These are phyloP conservation scores for Leptinotarsa rubiginosa DNA, from an alignment of 2,888 invertebrate species.

Conservation along the genomic window DNA sequence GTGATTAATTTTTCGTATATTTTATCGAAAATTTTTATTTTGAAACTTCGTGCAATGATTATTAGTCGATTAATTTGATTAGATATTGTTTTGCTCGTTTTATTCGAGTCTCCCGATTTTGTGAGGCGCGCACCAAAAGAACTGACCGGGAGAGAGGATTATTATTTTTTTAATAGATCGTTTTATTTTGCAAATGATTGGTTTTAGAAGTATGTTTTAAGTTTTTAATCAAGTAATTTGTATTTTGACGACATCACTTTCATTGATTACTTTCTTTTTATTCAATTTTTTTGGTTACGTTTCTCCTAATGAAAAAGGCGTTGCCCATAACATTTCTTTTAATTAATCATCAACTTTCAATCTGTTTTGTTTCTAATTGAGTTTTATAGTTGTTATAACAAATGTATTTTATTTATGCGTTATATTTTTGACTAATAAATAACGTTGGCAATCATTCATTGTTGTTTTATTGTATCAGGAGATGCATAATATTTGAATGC, in stretches of 20 bases:
- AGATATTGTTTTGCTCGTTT: not conserved
- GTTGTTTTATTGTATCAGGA: not conserved
- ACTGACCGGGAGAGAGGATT: constrained; percentile 10
- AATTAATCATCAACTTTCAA: not conserved
- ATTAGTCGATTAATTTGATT: constrained; percentile 19
- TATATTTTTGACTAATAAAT: constrained; percentile 20
- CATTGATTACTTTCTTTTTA: constrained; percentile 1
- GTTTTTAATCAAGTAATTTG: constrained; percentile 6
- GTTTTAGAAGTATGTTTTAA: constrained; percentile 9
- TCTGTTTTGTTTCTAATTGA: constrained; percentile 14
- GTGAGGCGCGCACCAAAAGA: not conserved
- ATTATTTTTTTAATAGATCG: not conserved
- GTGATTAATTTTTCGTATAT: constrained; percentile 50
- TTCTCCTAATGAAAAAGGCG: not conserved
- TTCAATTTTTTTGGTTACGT: not conserved
- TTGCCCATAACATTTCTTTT: not conserved
- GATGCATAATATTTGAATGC: not conserved
- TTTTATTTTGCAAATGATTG: constrained; percentile 8
- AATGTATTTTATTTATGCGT: constrained; percentile 8
- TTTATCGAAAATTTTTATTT: constrained; percentile 46
- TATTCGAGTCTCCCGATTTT: constrained; percentile 4
- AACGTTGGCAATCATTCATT: not conserved
- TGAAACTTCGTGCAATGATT: constrained; percentile 48
- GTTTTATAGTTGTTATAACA: constrained; percentile 22
- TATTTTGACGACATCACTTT: constrained; percentile 6